Conservation (phyloP, 2,113 vertebrate species). For the Gallinago paraguaiae region DNA sequence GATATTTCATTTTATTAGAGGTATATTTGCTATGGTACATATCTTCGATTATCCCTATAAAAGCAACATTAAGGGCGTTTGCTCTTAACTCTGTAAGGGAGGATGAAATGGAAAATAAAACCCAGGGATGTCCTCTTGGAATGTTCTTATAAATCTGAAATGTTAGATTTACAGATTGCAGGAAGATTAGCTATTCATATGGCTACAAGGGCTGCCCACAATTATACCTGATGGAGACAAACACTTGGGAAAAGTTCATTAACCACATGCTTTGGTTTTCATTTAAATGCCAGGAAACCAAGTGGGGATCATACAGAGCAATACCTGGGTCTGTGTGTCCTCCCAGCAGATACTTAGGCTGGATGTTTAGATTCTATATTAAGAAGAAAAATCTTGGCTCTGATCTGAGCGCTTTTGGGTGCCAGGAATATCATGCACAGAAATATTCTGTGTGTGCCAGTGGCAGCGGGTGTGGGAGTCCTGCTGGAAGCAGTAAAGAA, state of each 20-base stretch:
- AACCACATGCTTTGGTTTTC: background rate
- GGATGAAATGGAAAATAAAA: background rate
- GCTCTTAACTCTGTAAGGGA: background rate
- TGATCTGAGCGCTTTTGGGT: background rate
- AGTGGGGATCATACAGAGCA: background rate
- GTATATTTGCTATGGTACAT: background rate
- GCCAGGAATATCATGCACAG: too few relatives aligned
- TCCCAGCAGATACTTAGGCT: accelerated
- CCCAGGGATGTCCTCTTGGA: background rate
- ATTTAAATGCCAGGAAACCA: background rate
- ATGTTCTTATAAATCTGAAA: background rate
- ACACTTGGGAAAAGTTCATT: background rate
- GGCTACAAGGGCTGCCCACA: background rate
- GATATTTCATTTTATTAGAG: background rate
- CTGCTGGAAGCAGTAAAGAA: background rate
- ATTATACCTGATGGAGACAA: background rate
- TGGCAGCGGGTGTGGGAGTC: background rate
- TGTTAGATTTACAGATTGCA: background rate
- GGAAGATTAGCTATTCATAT: background rate
- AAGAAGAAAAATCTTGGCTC: background rate
- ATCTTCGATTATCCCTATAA: background rate
- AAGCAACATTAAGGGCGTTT: background rate
- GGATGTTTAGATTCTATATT: accelerated
- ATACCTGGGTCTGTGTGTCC: background rate
- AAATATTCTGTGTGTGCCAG: background rate